phyloP scores from a whole-genome alignment of 2,113 vertebrate species.

The Zosterops hypoxanthus region DNA sequence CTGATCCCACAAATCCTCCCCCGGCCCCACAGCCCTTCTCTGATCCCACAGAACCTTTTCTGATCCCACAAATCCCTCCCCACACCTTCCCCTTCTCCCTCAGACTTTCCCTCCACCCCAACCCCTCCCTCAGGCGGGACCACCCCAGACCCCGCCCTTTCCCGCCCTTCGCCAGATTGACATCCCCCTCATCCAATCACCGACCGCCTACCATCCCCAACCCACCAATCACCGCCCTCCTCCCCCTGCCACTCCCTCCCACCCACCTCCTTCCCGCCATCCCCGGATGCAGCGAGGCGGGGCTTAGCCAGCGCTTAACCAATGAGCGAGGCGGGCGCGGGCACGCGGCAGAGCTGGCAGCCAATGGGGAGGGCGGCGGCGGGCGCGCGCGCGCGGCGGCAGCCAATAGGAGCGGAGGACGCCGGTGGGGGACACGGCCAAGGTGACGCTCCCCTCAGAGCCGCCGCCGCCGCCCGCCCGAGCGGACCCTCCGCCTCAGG shows the following conservation, averaged over 20 bases:
- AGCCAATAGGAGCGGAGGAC: not conserved
- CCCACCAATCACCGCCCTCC: not conserved
- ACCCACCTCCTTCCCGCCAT: too few species aligned
- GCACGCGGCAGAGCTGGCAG: too few species aligned
- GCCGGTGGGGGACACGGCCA: not conserved
- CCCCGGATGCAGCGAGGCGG: not conserved
- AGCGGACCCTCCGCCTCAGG: not conserved
- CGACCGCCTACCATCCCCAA: not conserved
- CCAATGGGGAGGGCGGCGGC: not conserved
- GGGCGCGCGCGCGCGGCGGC: too few species aligned
- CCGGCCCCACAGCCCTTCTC: too few species aligned
- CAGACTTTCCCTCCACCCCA: too few species aligned
- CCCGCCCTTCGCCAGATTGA: not conserved
- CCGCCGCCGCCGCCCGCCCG: too few species aligned
- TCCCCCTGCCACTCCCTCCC: too few species aligned
- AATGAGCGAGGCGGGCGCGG: not conserved
- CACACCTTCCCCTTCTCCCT: too few species aligned
- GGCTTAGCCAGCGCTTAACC: not conserved
- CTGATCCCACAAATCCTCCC: too few species aligned
- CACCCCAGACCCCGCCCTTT: not conserved
- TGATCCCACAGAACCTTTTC: too few species aligned
- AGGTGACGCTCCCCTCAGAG: not conserved
- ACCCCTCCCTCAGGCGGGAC: not conserved
- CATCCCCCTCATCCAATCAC: not conserved
- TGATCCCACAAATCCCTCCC: too few species aligned